Base-by-base conservation (phyloP, 2,797 vertebrate genomes). In the Erpetoichthys calabaricus region DNA sequence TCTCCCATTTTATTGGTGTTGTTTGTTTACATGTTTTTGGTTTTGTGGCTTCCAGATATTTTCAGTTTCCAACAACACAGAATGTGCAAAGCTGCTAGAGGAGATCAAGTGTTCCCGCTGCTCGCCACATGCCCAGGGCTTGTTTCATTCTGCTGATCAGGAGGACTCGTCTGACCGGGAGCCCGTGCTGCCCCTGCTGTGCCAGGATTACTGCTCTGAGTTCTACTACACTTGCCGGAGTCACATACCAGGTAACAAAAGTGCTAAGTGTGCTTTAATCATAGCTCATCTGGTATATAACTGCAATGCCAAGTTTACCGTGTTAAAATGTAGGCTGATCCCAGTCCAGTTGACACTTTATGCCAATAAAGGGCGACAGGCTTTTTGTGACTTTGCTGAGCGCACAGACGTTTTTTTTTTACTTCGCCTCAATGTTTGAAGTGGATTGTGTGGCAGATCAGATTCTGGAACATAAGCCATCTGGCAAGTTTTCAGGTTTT, bases 181-280 rank as follows among this genome's bases (percentile, higher is more conserved):
- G 65, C 84, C 90, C 59, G 82, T 75, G 60, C 86, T 99, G 73
- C 96, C 96, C 3, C 80, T 83, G 58, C 81, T 99, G 75, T 99
- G 96, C 86, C 88, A 88, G 74, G 90, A 94, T 77, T 99, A 97
- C 85, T 99, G 96, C 84, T 88, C 91, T 66, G 90, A 94, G 74
- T 92, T 99, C 84, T 99, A 96, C 85, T 98, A 98, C 71, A 93
- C 90, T 73, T 99, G 96, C 80, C 86, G 92, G 73, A 85, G 89
- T 67, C 92, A 98, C 70, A 80, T 97, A 85, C 90, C 94, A 94
- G 96, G 96, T 99, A 95, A 89, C 77, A 73, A 62, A 63, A 56
- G 46, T 50, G 9, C 25, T 46, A 44, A 25, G 25, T 25, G 25
- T 25, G 25, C 25, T 25, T 25, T 25, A 25, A 25, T 25, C 2